Percentiles rank a stretch among this genome's conserved stretches.
Evolutionary conservation across 1,140 invertebrate species (phyloP).

Genomic region (Spodoptera frugiperda): DNA sequence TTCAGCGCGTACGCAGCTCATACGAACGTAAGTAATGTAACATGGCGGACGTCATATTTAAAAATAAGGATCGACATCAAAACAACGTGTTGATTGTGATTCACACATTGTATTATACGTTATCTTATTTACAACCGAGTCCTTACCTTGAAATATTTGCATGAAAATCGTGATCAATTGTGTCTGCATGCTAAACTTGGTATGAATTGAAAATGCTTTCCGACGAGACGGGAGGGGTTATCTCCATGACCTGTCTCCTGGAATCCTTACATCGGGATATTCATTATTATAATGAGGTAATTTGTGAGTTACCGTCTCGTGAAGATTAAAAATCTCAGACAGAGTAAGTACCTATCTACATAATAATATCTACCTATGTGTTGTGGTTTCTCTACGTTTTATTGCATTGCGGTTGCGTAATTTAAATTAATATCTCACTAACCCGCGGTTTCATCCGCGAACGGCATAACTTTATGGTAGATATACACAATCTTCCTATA

Average conservation of each 20-base stretch:
- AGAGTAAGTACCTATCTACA: slow-evolving; percentile 5
- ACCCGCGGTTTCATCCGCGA: too few species aligned
- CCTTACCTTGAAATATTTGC: slow-evolving; percentile 17
- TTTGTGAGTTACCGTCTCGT: neutral
- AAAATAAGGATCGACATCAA: slow-evolving; percentile 22
- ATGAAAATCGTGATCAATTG: slow-evolving; percentile 32
- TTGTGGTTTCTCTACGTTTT: slow-evolving; percentile 2
- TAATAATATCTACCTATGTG: neutral
- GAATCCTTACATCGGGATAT: slow-evolving; percentile 15
- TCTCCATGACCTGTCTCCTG: slow-evolving; percentile 24
- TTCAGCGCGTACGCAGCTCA: too few species aligned
- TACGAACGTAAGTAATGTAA: neutral
- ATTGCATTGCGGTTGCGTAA: neutral
- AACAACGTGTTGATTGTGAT: slow-evolving; percentile 29
- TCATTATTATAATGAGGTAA: slow-evolving; percentile 31
- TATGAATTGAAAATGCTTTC: neutral
- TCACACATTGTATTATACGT: slow-evolving; percentile 4
- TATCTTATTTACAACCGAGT: slow-evolving; percentile 36
- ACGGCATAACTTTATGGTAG: too few species aligned
- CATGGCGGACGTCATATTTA: slow-evolving; percentile 13
- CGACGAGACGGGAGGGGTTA: slow-evolving; percentile 13
- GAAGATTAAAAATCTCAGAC: slow-evolving; percentile 3
- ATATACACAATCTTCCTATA: too few species aligned
- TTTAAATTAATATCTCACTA: neutral
- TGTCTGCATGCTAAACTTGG: slow-evolving; percentile 6